Base-by-base conservation (phyloP, 2,113 vertebrate species). In the Lepidothrix coronata region DNA sequence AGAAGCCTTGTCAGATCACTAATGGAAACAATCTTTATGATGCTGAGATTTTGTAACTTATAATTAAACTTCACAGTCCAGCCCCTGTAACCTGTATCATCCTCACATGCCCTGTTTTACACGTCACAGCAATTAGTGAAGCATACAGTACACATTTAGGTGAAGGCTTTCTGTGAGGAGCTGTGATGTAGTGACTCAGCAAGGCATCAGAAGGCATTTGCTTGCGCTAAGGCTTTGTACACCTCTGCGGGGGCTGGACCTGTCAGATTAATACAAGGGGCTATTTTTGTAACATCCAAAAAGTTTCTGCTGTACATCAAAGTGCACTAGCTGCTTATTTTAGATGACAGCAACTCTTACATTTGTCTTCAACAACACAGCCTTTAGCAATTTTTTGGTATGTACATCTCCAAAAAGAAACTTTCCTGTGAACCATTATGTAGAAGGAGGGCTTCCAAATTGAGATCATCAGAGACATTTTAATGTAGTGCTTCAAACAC, bases 111-210 rank as follows among this genome's bases (percentile, higher is more conserved):
- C 6, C 5, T 66, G 14, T 78, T 88, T 93, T 68, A 81, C 66
- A 88, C 39, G 77, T 72, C 59, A 65, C 35, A 80, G 77, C 87
- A 94, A 92, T 90, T 95, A 94, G 82, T 37, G 68, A 72, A 74
- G 44, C 54, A 44, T 33, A 55, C n/a, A 67, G 27, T 37, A 63
- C 63, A 86, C 44, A 91, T 83, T 92, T 74, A 91, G 90, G 82
- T 3, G 35, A 71, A 81, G 37, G 35, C 58, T 93, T 82, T 90
- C 62, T 87, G 70, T 88, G 75, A 87, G 72, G 55, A 93, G 30
- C 59, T 88, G 88, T 88, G 91, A 78, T 74, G 57, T 70, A 72
- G 76, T 91, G 96, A 96, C 94, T 95, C 94, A 95, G 96, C 73
- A 92, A 92, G 80, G 66, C 91, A 93, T 79, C 68, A 88, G 84